A percentile compares a stretch with the other conserved stretches of the same genome.
Evolutionary conservation across 2,888 invertebrate genomes (phyloP).

Genomic region (Harmothoe impar): DNA sequence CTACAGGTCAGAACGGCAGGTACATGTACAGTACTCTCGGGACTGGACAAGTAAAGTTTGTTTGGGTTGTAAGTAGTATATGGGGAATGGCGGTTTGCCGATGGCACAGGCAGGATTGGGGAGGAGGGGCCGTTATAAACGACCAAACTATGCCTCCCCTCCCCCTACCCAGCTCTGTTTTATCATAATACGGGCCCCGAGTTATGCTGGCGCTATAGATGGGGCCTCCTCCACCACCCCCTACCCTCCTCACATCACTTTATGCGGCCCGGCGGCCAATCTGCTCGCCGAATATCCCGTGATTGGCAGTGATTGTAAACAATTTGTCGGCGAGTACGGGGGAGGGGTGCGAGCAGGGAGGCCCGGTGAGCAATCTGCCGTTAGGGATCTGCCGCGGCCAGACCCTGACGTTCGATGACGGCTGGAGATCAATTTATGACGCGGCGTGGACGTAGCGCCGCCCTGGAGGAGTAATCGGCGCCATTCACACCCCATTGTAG

Average conservation of each 20-base stretch:
- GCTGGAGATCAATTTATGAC: constrained; percentile 48
- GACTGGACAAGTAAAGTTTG: no score
- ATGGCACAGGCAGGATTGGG: no score
- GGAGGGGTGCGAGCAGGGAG: neutral
- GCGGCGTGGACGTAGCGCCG: neutral
- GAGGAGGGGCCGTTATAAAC: neutral
- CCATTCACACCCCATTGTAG: constrained; percentile 15
- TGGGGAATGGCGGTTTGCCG: no score
- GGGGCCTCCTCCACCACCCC: neutral
- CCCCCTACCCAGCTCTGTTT: neutral
- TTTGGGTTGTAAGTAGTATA: no score
- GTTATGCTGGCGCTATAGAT: neutral
- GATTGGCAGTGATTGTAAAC: constrained; percentile 35
- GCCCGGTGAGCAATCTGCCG: constrained; percentile 35
- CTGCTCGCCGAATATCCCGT: constrained; percentile 13
- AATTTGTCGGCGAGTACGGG: constrained; percentile 31
- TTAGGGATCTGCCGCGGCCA: neutral
- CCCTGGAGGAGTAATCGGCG: neutral
- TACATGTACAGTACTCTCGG: no score
- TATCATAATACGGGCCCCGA: neutral
- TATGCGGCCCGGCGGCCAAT: constrained; percentile 16
- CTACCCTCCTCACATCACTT: neutral
- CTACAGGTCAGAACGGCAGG: no score
- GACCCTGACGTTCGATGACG: neutral
- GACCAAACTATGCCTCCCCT: neutral